These are phyloP conservation scores for Erynnis tages DNA, from an alignment of 2,888 invertebrate genomes.

Conservation along the genomic window DNA sequence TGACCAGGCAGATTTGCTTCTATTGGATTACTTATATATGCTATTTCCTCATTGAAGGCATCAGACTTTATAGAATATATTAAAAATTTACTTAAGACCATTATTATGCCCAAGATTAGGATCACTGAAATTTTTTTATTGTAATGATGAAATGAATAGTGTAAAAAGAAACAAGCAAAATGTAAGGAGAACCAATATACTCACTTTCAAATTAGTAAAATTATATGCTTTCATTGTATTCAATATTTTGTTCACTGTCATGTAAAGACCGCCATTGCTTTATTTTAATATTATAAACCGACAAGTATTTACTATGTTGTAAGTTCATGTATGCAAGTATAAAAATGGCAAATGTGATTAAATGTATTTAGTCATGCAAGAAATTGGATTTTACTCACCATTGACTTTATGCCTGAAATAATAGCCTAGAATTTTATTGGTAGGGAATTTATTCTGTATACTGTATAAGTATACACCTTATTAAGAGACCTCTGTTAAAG, in stretches of 20 bases:
- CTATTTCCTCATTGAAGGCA: slow-evolving; percentile 36
- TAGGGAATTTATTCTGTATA: too few relatives aligned
- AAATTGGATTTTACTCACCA: slow-evolving; percentile 53
- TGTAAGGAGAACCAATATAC: too few relatives aligned
- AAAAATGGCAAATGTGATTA: slow-evolving; percentile 18
- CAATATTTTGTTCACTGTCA: too few relatives aligned
- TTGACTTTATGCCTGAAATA: slow-evolving; percentile 44
- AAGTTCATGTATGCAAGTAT: neutral
- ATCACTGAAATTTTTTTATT: slow-evolving; percentile 53
- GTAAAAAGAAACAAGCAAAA: too few relatives aligned
- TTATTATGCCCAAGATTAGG: slow-evolving; percentile 39
- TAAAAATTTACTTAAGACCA: slow-evolving; percentile 33
- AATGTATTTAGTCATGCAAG: slow-evolving; percentile 41
- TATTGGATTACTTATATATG: slow-evolving; percentile 51
- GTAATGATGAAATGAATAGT: too few relatives aligned
- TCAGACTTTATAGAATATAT: slow-evolving; percentile 36
- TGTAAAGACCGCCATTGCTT: too few relatives aligned
- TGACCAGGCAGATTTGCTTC: slow-evolving; percentile 52
- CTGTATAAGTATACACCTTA: too few relatives aligned
- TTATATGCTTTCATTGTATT: neutral
- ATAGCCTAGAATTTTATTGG: slow-evolving; percentile 18
- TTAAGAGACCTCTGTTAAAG: too few relatives aligned
- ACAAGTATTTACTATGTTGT: neutral
- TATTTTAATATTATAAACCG: neutral
- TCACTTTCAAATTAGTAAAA: slow-evolving; percentile 34